Base-by-base conservation (phyloP, 2,113 vertebrate genomes). In the Passer montanus region DNA sequence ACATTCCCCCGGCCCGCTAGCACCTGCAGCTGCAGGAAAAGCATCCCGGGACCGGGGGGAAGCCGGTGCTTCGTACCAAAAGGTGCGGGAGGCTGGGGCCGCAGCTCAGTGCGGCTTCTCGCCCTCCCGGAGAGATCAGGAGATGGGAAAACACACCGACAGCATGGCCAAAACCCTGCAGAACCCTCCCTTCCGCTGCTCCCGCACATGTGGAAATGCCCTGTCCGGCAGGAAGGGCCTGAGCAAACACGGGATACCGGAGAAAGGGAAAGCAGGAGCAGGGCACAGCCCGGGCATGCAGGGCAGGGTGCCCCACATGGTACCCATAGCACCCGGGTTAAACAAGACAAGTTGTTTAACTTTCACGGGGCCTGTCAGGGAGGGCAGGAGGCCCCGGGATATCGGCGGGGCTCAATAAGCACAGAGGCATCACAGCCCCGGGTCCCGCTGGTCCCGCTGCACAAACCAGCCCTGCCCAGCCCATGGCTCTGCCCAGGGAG, bases 371-470 rank as follows among this genome's bases (percentile, higher is more conserved):
- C 60, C 82, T 31, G 8, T 58, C 60, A 1, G 56, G 75, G 33
- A 12, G 31, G 33, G 66, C 47, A 28, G 69, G n/a, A 60, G 39
- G 31, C 35, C 7, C 30, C 2, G 1, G 22, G 76, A 15, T 14
- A 16, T 6, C 15, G 3, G 39, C 2, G 0, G 43, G 23, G 55
- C 24, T 30, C 0, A 27, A 16, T 70, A 79, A 62, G 24, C 4
- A 0, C 50, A 3, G 39, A 20, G 44, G 4, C 12, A 3, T 0
- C 7, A 4, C 66, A 72, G 89, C 50, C 23, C 6, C 12, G 4
- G 10, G 59, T 7, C 69, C 46, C 2, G 0, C 35, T 0, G 2
- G 2, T 9, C 53, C 10, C 28, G 1, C 18, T 24, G 23, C 4
- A 28, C 35, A 31, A 37, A 43, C 13, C 43, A 30, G 63, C 63